phyloP scores from a whole-genome alignment of 1,140 invertebrate species.

The Drosophila yakuba region DNA sequence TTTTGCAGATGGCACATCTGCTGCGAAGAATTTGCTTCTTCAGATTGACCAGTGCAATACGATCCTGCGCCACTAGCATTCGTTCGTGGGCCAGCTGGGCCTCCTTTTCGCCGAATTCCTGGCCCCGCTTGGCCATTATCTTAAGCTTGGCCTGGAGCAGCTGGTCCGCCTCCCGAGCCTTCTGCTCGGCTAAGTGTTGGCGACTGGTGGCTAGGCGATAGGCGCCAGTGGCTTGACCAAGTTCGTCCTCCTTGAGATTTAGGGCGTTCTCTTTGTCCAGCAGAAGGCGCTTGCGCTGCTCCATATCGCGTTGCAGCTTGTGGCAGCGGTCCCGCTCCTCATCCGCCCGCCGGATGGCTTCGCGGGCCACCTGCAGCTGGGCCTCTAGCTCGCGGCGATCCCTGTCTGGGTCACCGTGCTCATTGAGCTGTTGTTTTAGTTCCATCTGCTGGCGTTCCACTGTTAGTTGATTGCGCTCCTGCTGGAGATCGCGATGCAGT shows the following conservation, averaged over 20 bases:
- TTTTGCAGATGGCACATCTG: conserved; percentile 75
- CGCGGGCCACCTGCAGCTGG: conserved; percentile 85
- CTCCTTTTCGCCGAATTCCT: conserved; percentile 74
- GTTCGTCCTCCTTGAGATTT: conserved; percentile 79
- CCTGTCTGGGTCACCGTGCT: conserved; percentile 68
- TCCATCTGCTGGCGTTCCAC: conserved; percentile 85
- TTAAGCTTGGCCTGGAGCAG: conserved; percentile 73
- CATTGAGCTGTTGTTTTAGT: conserved; percentile 80
- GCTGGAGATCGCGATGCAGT: conserved; percentile 82
- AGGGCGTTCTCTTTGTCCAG: conserved; percentile 83
- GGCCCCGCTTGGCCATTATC: conserved; percentile 57
- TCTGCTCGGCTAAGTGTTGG: conserved; percentile 73
- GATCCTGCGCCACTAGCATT: conserved; percentile 72
- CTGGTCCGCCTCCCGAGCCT: conserved; percentile 76
- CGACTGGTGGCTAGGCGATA: conserved; percentile 71
- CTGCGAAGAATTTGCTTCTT: conserved; percentile 63
- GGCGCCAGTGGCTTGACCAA: conserved; percentile 61
- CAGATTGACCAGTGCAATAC: conserved; percentile 67
- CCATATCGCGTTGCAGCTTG: conserved; percentile 84
- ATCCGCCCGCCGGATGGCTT: conserved; percentile 85
- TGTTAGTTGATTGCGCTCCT: conserved; percentile 83
- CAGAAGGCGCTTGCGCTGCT: conserved; percentile 82
- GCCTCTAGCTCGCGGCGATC: conserved; percentile 85
- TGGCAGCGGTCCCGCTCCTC: conserved; percentile 84
- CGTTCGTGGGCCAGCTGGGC: conserved; percentile 76